phyloP scores from a whole-genome alignment of 2,797 vertebrate genomes.

The Sternarchorhynchus goeldii region DNA sequence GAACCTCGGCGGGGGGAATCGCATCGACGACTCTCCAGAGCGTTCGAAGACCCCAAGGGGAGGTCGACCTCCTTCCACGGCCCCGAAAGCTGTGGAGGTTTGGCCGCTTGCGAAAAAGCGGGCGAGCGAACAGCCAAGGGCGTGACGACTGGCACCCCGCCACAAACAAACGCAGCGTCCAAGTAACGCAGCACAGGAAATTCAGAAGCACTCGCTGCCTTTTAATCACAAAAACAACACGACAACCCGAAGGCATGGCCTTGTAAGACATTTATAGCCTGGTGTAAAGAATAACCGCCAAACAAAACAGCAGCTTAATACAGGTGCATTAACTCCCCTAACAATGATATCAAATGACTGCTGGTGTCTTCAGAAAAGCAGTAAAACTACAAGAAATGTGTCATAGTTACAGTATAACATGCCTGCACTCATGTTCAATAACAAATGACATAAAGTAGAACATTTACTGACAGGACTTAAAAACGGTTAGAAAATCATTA shows the following conservation, averaged over 20 bases:
- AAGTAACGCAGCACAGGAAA: background rate
- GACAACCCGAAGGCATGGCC: background rate
- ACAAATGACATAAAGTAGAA: too few species aligned
- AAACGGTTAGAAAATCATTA: too few species aligned
- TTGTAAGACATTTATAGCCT: background rate
- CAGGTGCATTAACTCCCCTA: too few species aligned
- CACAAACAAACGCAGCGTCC: background rate
- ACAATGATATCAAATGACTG: background rate
- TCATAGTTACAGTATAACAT: too few species aligned
- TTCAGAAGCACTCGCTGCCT: background rate
- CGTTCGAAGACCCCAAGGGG: slow-evolving; percentile 32
- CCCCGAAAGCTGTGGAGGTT: background rate
- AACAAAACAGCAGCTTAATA: background rate
- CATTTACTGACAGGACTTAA: too few species aligned
- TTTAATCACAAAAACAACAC: background rate
- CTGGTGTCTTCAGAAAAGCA: background rate
- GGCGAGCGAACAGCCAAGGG: too few species aligned
- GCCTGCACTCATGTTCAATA: too few species aligned
- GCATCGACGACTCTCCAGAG: slow-evolving; percentile 41
- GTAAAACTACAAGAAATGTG: background rate
- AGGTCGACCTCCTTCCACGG: background rate
- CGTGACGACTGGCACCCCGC: too few species aligned
- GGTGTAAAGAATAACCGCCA: background rate
- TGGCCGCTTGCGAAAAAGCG: background rate
- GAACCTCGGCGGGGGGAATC: slow-evolving; percentile 48